phyloP scores from a whole-genome alignment of 2,797 vertebrate genomes.

The Anolis apletophallus region DNA sequence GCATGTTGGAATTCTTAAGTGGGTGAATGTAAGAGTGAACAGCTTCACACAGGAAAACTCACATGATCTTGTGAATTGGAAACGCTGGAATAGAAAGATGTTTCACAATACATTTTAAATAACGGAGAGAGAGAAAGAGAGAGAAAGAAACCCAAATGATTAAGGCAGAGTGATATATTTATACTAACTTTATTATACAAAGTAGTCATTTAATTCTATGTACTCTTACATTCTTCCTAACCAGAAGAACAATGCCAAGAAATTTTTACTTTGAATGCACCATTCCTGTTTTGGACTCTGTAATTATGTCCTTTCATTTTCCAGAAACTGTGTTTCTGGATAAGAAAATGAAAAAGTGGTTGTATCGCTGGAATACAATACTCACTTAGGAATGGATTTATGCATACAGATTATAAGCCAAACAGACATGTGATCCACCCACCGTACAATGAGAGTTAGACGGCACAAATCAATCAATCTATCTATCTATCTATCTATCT shows the following conservation, averaged over 20 bases:
- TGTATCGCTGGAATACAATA: background rate
- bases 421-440: too few relatives aligned
- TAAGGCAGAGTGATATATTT: background rate
- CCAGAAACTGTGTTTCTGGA: slow-evolving; percentile 14
- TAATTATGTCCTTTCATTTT: background rate
- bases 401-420: background rate
- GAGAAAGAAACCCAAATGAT: too few relatives aligned
- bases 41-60: slow-evolving; percentile 22
- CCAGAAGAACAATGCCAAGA: background rate
- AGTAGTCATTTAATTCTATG: background rate
- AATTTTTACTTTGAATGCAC: background rate
- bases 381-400: background rate
- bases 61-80: slow-evolving; percentile 11
- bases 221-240: background rate
- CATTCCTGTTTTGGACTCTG: background rate
- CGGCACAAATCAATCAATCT: background rate
- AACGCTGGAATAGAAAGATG: slow-evolving; percentile 25
- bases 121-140: background rate
- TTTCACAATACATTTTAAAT: slow-evolving; percentile 1
- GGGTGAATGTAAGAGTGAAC: slow-evolving; percentile 16
- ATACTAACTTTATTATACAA: background rate
- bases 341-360: background rate
- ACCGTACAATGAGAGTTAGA: background rate
- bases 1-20: slow-evolving; percentile 9
- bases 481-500: background rate